A percentile compares a stretch with the other conserved stretches of the same genome.
These are phyloP conservation scores for Baccha elongata DNA, from an alignment of 2,888 invertebrate species.

Conservation along the genomic window DNA sequence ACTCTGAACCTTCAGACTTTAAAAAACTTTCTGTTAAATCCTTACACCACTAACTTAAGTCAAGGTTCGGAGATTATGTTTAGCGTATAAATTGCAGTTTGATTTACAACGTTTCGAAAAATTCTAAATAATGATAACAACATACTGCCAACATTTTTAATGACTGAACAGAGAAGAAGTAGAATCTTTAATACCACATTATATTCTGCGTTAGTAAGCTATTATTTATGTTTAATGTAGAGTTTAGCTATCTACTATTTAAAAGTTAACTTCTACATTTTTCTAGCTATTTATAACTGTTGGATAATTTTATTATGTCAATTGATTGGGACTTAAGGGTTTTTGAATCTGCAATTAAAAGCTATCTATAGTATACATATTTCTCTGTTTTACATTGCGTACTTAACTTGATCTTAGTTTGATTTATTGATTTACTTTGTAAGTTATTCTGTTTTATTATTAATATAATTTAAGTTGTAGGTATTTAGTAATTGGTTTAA, in stretches of 20 bases:
- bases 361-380: constrained; percentile 36
- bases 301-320: constrained; percentile 14
- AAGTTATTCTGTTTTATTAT: not conserved
- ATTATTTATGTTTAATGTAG: not conserved
- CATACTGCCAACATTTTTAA: too few relatives aligned
- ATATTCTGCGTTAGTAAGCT: not conserved
- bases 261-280: constrained; percentile 34
- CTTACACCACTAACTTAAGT: too few relatives aligned
- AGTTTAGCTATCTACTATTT: constrained; percentile 34
- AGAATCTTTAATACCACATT: constrained; percentile 17
- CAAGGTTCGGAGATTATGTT: too few relatives aligned
- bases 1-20: too few relatives aligned
- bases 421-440: constrained; percentile 7
- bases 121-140: too few relatives aligned
- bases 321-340: not conserved
- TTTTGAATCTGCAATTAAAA: constrained; percentile 12
- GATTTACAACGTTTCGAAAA: too few relatives aligned
- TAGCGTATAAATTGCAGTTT: too few relatives aligned
- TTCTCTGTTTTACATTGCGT: constrained; percentile 5
- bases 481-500: constrained; percentile 28
- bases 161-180: too few relatives aligned
- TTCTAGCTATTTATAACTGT: constrained; percentile 28
- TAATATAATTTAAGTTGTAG: constrained; percentile 10
- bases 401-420: not conserved
- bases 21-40: too few relatives aligned